phyloP scores from a whole-genome alignment of 2,888 invertebrate genomes.

The Formica aserva region DNA sequence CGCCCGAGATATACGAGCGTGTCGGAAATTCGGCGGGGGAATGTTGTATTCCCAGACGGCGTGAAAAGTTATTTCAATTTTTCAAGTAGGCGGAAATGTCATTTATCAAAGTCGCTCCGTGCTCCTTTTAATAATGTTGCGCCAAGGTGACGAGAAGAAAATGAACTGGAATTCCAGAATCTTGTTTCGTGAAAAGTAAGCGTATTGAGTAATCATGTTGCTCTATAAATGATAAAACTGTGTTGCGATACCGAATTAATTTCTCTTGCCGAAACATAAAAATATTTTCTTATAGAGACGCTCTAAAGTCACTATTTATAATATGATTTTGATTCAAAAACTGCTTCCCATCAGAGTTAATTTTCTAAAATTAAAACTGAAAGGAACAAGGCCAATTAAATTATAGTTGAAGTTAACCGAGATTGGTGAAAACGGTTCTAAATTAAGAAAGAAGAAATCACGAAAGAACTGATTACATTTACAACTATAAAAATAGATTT shows the following conservation, averaged over 20 bases:
- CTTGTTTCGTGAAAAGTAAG: neutral
- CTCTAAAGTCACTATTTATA: neutral
- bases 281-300: neutral
- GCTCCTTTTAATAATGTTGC: conserved; percentile 33
- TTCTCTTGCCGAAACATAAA: neutral
- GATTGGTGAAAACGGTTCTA: neutral
- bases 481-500: neutral
- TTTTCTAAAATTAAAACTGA: conserved; percentile 7
- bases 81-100: conserved; percentile 42
- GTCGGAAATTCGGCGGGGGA: conserved; percentile 46
- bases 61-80: conserved; percentile 52
- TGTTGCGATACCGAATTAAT: neutral
- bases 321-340: neutral
- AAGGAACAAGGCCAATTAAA: neutral
- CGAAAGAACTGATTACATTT: neutral
- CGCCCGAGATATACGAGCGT: conserved; percentile 41
- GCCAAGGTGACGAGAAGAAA: conserved; percentile 13
- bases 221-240: neutral
- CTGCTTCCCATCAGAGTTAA: neutral
- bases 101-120: conserved; percentile 41
- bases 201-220: neutral
- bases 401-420: conserved; percentile 2
- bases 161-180: conserved; percentile 11
- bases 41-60: conserved; percentile 35
- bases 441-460: conserved; percentile 11